Evolutionary conservation across 2,113 vertebrate genomes (phyloP).

Genomic region (Phylloscopus trochilus): DNA sequence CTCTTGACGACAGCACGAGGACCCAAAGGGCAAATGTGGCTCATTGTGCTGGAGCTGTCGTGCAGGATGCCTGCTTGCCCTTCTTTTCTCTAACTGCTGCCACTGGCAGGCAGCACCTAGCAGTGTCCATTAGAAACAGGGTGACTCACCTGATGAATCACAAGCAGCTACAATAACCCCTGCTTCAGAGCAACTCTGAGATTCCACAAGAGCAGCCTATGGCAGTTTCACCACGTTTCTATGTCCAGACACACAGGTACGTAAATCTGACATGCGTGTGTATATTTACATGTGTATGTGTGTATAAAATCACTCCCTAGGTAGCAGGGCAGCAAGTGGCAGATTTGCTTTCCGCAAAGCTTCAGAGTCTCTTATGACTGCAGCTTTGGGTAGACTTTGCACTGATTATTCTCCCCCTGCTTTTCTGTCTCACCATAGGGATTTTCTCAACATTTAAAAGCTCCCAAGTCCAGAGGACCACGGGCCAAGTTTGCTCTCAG

Average conservation of each 20-base stretch:
- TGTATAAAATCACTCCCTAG: background rate
- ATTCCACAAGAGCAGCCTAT: background rate
- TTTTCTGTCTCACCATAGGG: background rate
- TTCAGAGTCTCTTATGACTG: background rate
- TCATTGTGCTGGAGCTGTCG: background rate
- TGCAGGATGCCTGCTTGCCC: background rate
- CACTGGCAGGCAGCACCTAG: background rate
- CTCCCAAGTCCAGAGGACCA: background rate
- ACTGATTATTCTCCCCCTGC: background rate
- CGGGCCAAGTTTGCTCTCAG: background rate
- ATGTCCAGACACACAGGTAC: accelerated
- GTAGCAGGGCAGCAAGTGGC: background rate
- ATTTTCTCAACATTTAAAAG: background rate
- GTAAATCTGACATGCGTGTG: accelerated
- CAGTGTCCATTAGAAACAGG: background rate
- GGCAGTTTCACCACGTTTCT: background rate
- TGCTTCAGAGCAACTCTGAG: background rate
- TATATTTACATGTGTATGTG: background rate
- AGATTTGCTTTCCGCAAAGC: background rate
- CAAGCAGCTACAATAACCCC: background rate
- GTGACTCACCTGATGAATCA: background rate
- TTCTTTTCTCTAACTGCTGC: background rate
- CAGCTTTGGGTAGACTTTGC: background rate
- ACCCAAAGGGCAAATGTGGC: background rate
- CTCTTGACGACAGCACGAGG: background rate